phyloP scores from a whole-genome alignment of 2,797 vertebrate species.

The Halcyon smyrnensis region DNA sequence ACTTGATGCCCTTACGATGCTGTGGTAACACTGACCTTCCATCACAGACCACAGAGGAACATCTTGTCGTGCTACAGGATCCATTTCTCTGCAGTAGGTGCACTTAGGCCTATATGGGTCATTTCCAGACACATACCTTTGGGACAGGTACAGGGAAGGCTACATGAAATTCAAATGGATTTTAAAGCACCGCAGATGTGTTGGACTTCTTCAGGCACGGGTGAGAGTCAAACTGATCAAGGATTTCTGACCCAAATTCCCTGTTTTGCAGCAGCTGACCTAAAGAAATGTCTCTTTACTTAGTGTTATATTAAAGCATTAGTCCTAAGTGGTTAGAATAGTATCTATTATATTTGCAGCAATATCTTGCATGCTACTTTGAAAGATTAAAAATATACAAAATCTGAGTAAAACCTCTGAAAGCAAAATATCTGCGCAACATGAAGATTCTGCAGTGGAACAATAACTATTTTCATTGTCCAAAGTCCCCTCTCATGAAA shows the following conservation, averaged over 20 bases:
- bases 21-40: neutral
- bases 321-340: neutral
- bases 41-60: neutral
- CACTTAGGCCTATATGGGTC: neutral
- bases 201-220: neutral
- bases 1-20: accelerated
- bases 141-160: neutral
- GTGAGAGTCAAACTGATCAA: neutral
- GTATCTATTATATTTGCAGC: neutral
- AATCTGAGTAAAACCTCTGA: slow-evolving; percentile 29
- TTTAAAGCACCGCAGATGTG: neutral
- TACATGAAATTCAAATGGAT: neutral
- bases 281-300: neutral
- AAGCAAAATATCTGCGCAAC: slow-evolving; percentile 32
- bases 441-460: slow-evolving; percentile 38
- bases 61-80: neutral
- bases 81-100: accelerated
- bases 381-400: neutral
- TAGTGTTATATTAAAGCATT: neutral
- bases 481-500: slow-evolving; percentile 52
- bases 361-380: neutral
- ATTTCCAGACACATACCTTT: neutral
- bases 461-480: neutral
- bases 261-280: neutral
- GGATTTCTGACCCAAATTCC: neutral